Percentiles rank a stretch among this genome's conserved stretches.
phyloP scores from a whole-genome alignment of 2,888 invertebrate genomes.

The Melikaiella ostensackeni region DNA sequence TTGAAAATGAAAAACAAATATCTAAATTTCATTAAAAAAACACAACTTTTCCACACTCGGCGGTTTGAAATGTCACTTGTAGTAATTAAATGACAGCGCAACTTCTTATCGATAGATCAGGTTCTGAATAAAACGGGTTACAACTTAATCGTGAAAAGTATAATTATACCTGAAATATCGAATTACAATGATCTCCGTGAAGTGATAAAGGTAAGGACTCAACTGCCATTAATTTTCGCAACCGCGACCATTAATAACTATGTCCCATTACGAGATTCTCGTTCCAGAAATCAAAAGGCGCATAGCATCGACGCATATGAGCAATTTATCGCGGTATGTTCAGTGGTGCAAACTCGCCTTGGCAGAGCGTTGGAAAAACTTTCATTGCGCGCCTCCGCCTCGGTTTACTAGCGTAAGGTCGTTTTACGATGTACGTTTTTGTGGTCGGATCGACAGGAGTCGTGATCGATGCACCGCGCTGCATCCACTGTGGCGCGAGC shows the following conservation, averaged over 20 bases:
- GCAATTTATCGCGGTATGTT: constrained; percentile 23
- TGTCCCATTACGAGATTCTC: constrained; percentile 20
- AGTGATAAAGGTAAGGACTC: constrained; percentile 30
- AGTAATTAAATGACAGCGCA: constrained; percentile 31
- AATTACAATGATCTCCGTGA: constrained; percentile 29
- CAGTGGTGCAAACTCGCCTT: not conserved
- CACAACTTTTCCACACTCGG: not conserved
- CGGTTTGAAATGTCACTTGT: constrained; percentile 19
- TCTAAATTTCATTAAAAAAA: no score
- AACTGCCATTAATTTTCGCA: constrained; percentile 32
- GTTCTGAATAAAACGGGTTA: constrained; percentile 19
- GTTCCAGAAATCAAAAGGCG: constrained; percentile 28
- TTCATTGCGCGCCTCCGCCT: constrained; percentile 4
- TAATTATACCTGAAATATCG: constrained; percentile 36
- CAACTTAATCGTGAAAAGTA: constrained; percentile 33
- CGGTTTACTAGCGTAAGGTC: constrained; percentile 12
- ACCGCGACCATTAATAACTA: constrained; percentile 35
- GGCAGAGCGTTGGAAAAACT: not conserved
- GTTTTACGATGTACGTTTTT: constrained; percentile 23
- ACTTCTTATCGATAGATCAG: constrained; percentile 32
- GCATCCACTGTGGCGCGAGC: constrained; percentile 44
- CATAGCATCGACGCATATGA: constrained; percentile 9
- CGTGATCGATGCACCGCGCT: constrained; percentile 43
- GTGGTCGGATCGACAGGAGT: constrained; percentile 41
- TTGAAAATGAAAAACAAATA: no score